Evolutionary conservation across 1,140 invertebrate genomes (phyloP).

Genomic region (Drosophila azteca): DNA sequence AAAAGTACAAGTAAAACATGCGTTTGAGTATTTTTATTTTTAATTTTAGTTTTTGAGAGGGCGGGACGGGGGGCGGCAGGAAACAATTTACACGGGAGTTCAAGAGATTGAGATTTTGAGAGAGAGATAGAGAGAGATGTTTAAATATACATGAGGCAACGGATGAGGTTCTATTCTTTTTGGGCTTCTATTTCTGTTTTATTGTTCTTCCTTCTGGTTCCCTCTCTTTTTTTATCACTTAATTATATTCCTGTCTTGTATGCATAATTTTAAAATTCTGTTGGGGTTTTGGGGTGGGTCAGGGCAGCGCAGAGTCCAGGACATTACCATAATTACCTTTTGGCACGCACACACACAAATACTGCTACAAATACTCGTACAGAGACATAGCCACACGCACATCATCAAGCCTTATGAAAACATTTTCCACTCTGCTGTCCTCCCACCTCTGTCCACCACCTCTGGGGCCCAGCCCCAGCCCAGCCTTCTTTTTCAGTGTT

Average conservation of each 20-base stretch:
- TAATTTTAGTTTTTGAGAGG: not conserved
- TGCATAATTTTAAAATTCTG: slow-evolving; percentile 73
- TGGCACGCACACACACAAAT: slow-evolving; percentile 32
- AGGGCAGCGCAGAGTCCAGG: slow-evolving; percentile 34
- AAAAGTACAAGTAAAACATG: slow-evolving; percentile 51
- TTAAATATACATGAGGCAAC: slow-evolving; percentile 55
- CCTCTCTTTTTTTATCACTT: slow-evolving; percentile 56
- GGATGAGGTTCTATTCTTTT: slow-evolving; percentile 31
- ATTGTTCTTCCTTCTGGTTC: slow-evolving; percentile 10
- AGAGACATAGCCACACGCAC: slow-evolving; percentile 28
- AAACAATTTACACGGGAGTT: slow-evolving; percentile 66
- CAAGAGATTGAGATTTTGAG: not conserved
- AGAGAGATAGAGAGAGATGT: slow-evolving; percentile 40
- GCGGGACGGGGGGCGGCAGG: not conserved
- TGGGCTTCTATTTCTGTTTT: slow-evolving; percentile 20
- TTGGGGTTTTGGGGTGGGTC: slow-evolving; percentile 14
- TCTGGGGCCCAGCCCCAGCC: no score
- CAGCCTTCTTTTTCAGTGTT: slow-evolving; percentile 31
- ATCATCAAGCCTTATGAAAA: slow-evolving; percentile 36
- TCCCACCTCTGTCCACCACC: no score
- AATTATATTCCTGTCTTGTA: slow-evolving; percentile 71
- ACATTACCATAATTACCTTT: slow-evolving; percentile 73
- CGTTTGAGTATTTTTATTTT: slow-evolving; percentile 47
- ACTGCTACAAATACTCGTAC: slow-evolving; percentile 5
- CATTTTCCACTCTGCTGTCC: slow-evolving; percentile 9